phyloP scores from a whole-genome alignment of 2,888 invertebrate species.

The Ophonus ardosiacus region DNA sequence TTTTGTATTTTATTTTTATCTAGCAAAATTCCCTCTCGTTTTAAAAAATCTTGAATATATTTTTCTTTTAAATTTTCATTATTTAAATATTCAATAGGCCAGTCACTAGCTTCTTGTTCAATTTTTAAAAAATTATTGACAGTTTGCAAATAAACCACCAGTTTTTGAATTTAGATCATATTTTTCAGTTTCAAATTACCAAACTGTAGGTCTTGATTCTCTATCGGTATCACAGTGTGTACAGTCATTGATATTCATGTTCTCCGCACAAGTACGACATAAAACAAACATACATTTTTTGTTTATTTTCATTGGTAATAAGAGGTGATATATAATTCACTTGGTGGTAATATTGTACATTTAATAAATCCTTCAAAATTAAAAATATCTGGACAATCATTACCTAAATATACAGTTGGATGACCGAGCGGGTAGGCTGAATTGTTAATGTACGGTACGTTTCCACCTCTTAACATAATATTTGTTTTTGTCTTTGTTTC shows the following conservation, averaged over 20 bases:
- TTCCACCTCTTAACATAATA: too few species aligned
- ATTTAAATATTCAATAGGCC: too few species aligned
- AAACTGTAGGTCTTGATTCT: constrained; percentile 67
- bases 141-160: constrained; percentile 68
- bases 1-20: too few species aligned
- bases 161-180: constrained; percentile 64
- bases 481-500: too few species aligned
- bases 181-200: constrained; percentile 69
- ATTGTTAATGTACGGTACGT: too few species aligned
- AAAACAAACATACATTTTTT: too few species aligned
- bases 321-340: constrained; percentile 67
- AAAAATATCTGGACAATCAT: neutral
- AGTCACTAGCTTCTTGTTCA: too few species aligned
- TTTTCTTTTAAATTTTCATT: too few species aligned
- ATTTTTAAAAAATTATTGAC: constrained; percentile 68
- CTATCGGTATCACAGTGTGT: constrained; percentile 68
- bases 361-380: constrained; percentile 58
- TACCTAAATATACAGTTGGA: neutral
- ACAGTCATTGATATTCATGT: constrained; percentile 67
- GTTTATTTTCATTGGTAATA: constrained; percentile 70
- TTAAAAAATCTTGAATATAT: too few species aligned
- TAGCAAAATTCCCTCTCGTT: too few species aligned
- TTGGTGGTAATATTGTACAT: constrained; percentile 65
- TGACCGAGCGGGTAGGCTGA: too few species aligned
- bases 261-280: too few species aligned